phyloP scores from a whole-genome alignment of 1,140 invertebrate species.

The Physella acuta region DNA sequence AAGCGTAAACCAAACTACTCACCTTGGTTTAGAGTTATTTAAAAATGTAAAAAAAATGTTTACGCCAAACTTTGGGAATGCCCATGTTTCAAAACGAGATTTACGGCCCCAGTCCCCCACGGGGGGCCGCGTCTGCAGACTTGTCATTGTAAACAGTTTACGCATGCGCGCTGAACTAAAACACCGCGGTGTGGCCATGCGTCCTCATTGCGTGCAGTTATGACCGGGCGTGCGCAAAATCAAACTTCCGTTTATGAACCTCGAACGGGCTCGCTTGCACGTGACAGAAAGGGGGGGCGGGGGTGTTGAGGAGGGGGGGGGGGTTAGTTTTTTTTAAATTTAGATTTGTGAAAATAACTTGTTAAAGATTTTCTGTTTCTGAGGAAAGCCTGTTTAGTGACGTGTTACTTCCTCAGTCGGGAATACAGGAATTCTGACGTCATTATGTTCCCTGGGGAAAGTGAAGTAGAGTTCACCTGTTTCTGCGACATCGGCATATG shows the following conservation, averaged over 20 bases:
- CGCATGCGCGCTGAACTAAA: conserved; percentile 11
- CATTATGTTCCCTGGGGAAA: no score
- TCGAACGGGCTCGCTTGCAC: conserved; percentile 18
- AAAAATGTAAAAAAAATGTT: conserved; percentile 3
- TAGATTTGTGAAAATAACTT: no score
- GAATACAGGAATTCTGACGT: no score
- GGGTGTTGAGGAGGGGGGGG: not conserved
- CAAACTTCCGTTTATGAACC: conserved; percentile 24
- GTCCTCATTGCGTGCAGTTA: conserved; percentile 22
- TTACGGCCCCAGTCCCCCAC: not conserved
- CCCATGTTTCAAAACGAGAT: not conserved
- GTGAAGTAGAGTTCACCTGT: no score
- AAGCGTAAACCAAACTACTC: no score
- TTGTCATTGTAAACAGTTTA: conserved; percentile 27
- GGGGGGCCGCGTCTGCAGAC: conserved; percentile 9
- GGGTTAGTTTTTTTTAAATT: not conserved
- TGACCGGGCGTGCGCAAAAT: conserved; percentile 13
- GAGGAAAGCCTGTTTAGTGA: no score
- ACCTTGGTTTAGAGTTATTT: no score
- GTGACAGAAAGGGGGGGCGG: conserved; percentile 1
- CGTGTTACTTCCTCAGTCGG: no score
- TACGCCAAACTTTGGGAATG: not conserved
- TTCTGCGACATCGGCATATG: no score
- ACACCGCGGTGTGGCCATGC: conserved; percentile 9
- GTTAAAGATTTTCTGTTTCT: no score